Conservation (phyloP, 2,797 vertebrate genomes). For the Sebastes vulpes region DNA sequence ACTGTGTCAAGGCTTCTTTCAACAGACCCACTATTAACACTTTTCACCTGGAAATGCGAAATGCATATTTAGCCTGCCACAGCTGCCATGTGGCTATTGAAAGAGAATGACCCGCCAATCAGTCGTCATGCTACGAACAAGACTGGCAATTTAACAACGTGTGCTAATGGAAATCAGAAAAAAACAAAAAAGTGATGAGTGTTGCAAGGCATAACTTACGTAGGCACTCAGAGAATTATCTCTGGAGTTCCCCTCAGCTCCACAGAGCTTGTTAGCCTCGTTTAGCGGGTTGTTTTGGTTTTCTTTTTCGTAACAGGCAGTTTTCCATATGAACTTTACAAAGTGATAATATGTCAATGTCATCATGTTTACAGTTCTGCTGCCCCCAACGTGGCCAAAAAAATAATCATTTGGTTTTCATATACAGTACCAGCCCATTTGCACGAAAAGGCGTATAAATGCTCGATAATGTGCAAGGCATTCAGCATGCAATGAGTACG, state of each 20-base stretch:
- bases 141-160: background rate
- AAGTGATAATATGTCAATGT: background rate
- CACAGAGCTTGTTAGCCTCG: background rate
- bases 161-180: background rate
- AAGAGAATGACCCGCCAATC: background rate
- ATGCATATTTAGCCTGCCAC: background rate
- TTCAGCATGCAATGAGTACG: too few species aligned
- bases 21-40: background rate
- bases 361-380: background rate
- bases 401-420: too few species aligned
- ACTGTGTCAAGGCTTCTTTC: constrained; percentile 5
- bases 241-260: background rate
- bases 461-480: too few species aligned
- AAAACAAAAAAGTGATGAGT: background rate
- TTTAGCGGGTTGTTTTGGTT: background rate
- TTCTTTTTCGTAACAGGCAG: background rate
- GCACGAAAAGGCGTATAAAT: too few species aligned
- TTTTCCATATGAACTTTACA: background rate
- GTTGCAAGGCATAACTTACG: background rate
- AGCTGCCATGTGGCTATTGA: background rate
- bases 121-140: background rate
- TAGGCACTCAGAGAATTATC: background rate
- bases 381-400: background rate
- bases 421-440: too few species aligned
- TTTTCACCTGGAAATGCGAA: background rate